Evolutionary conservation across 1,140 invertebrate genomes (phyloP), one percentile per base, ranked within the genome.

Genomic region (Drosophila baimaii): DNA sequence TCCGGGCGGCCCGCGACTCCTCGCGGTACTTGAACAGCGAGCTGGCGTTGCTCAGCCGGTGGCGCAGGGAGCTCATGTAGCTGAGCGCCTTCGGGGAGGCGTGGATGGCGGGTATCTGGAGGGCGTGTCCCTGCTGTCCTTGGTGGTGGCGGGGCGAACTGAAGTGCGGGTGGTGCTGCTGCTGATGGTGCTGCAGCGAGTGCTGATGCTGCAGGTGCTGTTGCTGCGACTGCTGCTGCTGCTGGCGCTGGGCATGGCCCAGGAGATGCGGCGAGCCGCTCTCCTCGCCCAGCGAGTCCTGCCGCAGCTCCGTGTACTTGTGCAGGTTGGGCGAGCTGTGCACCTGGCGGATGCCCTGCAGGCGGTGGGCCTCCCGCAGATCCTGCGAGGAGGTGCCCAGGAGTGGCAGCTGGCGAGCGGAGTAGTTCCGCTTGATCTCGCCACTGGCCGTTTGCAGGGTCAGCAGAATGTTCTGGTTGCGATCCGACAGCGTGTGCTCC

Each of bases 1-100:
- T 95, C 57, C 96, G 94, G 5, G 96, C 96, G 0, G 96, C 96
- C 65, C 96, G 93, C 31, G 96, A 95, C 91, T 97, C 96, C 91
- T 97, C 96, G 21, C 96, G 93, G 89, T 97, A 96, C 59, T 95
- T 94, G 91, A 97, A 97, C 59, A 96, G 92, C 17, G 95, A 96
- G n/a, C 95, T 96, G 12, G 96, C 96, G 86, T 97, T 97, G 61
- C 96, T 96, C 43, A 97, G 95, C 10, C 95, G 93, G 90, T 96
- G 95, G 39, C 95, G 94, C 55, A 97, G 92, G 7, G 94, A 95
- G 54, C 94, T 95, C 74, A 96, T 95, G 77, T 95, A 95, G 65
- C 91, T 90, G 15, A 91, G 68, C 0, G 91, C 89, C 70, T 92
- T 92, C 12, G 91, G 90, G 2, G 91, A 91, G 64, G 82, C 81